Evolutionary conservation across 2,113 vertebrate species (phyloP), one percentile per base, ranked within the genome.

Genomic region (Aptenodytes forsteri): DNA sequence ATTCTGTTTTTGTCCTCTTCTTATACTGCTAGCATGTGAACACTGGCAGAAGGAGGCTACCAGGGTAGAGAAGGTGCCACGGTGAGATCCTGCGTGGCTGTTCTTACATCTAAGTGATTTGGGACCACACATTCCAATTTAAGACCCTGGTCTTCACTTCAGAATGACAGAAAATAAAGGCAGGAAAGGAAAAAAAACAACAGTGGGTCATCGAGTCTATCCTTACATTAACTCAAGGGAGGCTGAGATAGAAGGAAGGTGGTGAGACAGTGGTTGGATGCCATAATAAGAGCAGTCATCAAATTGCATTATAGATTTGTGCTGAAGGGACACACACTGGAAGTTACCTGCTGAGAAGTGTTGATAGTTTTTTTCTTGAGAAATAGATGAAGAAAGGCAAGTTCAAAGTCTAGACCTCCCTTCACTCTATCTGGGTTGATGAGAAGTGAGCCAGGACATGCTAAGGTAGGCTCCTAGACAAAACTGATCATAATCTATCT

Each of bases 61-160:
- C 19, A 32, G 17, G 19, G 10, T 29, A 42, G 7, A 55, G 54
- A 80, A 47, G 19, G 52, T 70, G 8, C 36, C 40, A 61, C 1
- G 1, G 27, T 52, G 49, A 83, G 49, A 70, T 52, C 25, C 47
- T 29, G 9, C 34, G 21, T 25, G n/a, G 30, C 7, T 73, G 34
- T 67, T 69, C 67, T 56, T 64, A 47, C 13, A 70, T 67, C 14
- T 44, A 62, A 70, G 36, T 38, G 22, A 84, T 32, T 54, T 70
- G 22, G 11, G 10, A 8, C 25, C 47, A 78, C 23, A 66, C 2
- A 27, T 55, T 94, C 32, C 0, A 0, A 27, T 73, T 36, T 19
- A 73, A 93, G 20, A 87, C 13, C 17, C 21, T 64, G 17, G 18
- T 76, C 30, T 65, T 72, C n/a, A 34, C 44, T 87, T 85, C 40